Conservation (phyloP, 1,140 invertebrate species). For the Platorchestia sp. region DNA sequence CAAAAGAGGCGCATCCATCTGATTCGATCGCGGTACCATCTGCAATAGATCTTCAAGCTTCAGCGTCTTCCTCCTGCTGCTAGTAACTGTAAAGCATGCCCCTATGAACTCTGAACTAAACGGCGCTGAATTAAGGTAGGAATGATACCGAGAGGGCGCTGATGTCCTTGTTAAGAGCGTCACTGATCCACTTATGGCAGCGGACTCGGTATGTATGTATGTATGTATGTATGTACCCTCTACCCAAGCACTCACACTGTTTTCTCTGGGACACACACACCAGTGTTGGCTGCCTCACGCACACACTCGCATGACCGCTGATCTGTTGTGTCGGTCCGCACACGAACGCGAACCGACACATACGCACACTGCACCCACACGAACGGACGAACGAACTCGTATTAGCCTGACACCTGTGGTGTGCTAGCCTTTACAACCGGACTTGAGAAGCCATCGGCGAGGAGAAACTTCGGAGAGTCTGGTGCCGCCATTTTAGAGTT, state of each 20-base stretch:
- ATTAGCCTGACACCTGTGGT: conserved; percentile 53
- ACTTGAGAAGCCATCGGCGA: conserved; percentile 20
- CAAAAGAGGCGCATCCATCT: too few species aligned
- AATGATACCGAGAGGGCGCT: neutral
- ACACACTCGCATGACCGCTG: neutral
- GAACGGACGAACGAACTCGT: conserved; percentile 29
- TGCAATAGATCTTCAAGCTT: neutral
- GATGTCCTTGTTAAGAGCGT: conserved; percentile 17
- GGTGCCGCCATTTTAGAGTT: conserved; percentile 4
- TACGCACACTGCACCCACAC: conserved; percentile 46
- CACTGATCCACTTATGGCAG: neutral
- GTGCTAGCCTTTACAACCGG: conserved; percentile 53
- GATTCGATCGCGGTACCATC: neutral
- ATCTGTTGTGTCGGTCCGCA: neutral
- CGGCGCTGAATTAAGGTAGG: neutral
- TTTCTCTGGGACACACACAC: conserved; percentile 17
- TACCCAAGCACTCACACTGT: neutral
- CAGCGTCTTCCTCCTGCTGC: neutral
- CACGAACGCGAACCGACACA: neutral
- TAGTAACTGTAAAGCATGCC: neutral
- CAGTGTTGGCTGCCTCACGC: neutral
- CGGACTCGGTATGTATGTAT: neutral
- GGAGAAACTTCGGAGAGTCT: neutral
- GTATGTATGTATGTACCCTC: neutral
- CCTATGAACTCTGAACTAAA: neutral